Base-by-base conservation (phyloP, 2,888 invertebrate species). In the Mythimna pallens region DNA sequence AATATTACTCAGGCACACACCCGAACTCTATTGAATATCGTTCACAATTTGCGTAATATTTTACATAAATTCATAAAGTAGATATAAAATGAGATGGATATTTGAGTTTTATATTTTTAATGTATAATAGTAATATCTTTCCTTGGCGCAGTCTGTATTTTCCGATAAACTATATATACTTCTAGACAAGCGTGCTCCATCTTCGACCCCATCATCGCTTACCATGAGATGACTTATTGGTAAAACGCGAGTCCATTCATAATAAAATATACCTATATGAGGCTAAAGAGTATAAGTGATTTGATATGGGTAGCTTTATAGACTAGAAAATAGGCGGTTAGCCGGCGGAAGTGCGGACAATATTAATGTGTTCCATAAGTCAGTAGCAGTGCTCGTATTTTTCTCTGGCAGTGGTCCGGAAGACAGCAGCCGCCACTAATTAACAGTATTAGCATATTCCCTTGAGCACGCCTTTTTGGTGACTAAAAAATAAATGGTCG, bases 371-470 rank as follows among this genome's bases (percentile, higher is more conserved):
- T 86, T 82, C 92, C 91, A 95, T 95, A 94, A 94, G 93, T 95
- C 94, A 93, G 83, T 84, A 88, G 89, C 90, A 90, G 91, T 88
- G 90, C 85, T 84, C 90, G 91, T 92, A 94, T 95, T 95, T 95
- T 95, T 95, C 94, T 92, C 92, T 87, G 92, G 88, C 91, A 89
- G 90, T 89, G 87, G 82, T 83, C 90, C 92, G 92, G 92, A 93
- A 93, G 92, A 92, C 92, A 91, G 90, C 92, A 89, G 93, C 91
- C 92, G 91, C 91, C 91, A 89, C 94, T 96, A 96, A 96, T 96
- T 96, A 96, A 96, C 93, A 91, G 89, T 92, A 96, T 96, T 95
- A 95, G 94, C 95, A 95, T 96, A 95, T 94, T 93, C 89, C 88
- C 91, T 89, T 90, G 89, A 87, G 92, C 90, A 84, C 84, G 89